Evolutionary conservation across 2,113 vertebrate species (phyloP).

Genomic region (Pteruthius melanotis): DNA sequence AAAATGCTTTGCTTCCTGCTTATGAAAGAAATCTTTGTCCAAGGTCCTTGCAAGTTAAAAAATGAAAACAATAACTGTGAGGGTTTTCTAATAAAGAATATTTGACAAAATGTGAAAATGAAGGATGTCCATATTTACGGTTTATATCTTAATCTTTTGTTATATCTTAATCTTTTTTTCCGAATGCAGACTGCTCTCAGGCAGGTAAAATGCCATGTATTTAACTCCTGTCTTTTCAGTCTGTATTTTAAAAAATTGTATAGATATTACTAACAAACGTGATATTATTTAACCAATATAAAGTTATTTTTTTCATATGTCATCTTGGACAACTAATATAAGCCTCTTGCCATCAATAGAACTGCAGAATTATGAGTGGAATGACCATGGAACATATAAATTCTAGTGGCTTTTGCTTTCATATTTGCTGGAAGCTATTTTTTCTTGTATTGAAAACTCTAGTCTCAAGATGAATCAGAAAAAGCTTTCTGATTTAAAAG

Average conservation of each 20-base stretch:
- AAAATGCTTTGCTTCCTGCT: accelerated
- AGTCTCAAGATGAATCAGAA: neutral
- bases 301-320: neutral
- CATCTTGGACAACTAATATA: neutral
- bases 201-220: neutral
- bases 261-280: neutral
- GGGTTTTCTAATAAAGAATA: neutral
- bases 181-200: neutral
- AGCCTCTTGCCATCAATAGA: neutral
- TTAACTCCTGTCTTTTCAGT: neutral
- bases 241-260: neutral
- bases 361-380: neutral
- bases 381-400: neutral
- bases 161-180: neutral
- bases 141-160: neutral
- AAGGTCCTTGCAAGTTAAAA: neutral
- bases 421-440: neutral
- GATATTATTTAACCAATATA: neutral
- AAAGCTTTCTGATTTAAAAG: neutral
- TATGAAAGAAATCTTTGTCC: neutral
- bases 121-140: neutral
- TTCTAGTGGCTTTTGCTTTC: neutral
- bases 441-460: neutral
- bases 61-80: neutral
- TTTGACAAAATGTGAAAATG: neutral